Base-by-base conservation (phyloP, 2,888 invertebrate genomes). In the Drosophila multiciliata region DNA sequence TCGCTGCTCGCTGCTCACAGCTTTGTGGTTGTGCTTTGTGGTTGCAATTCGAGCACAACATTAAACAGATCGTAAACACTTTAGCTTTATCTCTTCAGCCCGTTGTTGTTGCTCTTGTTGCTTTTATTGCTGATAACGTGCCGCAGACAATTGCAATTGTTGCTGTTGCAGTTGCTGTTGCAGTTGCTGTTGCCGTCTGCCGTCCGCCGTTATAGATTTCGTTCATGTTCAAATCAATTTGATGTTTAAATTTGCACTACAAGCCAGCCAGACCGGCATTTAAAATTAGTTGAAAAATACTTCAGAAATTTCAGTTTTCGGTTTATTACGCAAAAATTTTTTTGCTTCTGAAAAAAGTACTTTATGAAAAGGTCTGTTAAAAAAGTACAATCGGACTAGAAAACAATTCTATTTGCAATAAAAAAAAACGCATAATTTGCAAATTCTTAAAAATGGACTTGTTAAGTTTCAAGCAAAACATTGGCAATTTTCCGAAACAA, bases 61-160 rank as follows among this genome's bases (percentile, higher is more conserved):
- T 76, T 85, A 82, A 85, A 85, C 86, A 88, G 86, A 86, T 85
- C 83, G 82, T 86, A 87, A 86, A 86, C 88, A 86, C 86, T 87
- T 80, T 74, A 73, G 81, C 66, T 87, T 85, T 87, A 87, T 87
- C 79, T 81, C 40, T 57, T 55, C 35, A 49, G 77, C 36, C 55
- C 50, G 61, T 17, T 64, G 40, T 60, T 57, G 42, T 42, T 61
- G 49, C 11, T 50, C 23, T 52, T 36, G 54, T 54, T 70, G 32
- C 36, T 73, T 65, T 65, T 67, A 61, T 26, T 49, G 69, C 70
- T 83, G 83, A 77, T 83, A 83, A 83, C 77, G 81, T 83, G 83
- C 69, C 62, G 74, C 71, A 73, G 82, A 84, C 82, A 84, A 83
- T 82, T 82, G 84, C 74, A 82, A 75, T 84, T 73, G 82, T 71